Evolutionary conservation across 2,888 invertebrate species (phyloP).

Genomic region (Thecophora atra): DNA sequence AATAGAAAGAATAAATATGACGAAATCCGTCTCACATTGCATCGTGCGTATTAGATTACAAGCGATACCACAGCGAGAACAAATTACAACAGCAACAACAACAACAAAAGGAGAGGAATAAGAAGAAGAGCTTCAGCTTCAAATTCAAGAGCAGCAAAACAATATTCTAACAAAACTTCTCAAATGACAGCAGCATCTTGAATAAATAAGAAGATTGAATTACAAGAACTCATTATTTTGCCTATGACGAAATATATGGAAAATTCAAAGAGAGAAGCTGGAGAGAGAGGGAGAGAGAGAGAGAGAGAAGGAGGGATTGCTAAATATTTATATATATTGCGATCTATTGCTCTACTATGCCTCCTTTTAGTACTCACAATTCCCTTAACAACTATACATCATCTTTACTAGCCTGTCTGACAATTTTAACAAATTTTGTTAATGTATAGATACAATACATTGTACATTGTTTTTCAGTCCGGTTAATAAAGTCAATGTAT

Average conservation of each 20-base stretch:
- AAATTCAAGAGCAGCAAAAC: slow-evolving; percentile 11
- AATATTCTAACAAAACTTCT: slow-evolving; percentile 28
- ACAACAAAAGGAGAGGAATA: background rate
- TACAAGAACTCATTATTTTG: slow-evolving; percentile 31
- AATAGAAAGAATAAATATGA: slow-evolving; percentile 10
- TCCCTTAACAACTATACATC: too few relatives aligned
- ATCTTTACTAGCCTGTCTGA: too few relatives aligned
- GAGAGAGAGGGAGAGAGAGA: background rate
- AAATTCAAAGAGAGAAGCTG: too few relatives aligned
- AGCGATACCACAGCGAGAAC: slow-evolving; percentile 13
- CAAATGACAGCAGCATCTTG: slow-evolving; percentile 27
- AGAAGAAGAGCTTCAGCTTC: too few relatives aligned
- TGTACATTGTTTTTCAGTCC: too few relatives aligned
- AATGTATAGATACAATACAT: too few relatives aligned
- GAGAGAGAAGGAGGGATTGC: background rate
- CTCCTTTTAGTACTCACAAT: too few relatives aligned
- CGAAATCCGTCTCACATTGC: slow-evolving; percentile 23
- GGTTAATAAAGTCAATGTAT: too few relatives aligned
- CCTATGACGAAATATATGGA: slow-evolving; percentile 1
- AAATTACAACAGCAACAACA: slow-evolving; percentile 17
- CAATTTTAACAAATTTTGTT: too few relatives aligned
- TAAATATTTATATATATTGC: too few relatives aligned
- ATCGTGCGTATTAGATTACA: slow-evolving; percentile 25
- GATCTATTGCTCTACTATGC: too few relatives aligned
- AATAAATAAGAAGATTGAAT: slow-evolving; percentile 32